Evolutionary conservation across 30 jellyfish, hydroid and myxozoan genomes (phyloP), one percentile per base, ranked within the genome.

Genomic region (Mastigias papua): DNA sequence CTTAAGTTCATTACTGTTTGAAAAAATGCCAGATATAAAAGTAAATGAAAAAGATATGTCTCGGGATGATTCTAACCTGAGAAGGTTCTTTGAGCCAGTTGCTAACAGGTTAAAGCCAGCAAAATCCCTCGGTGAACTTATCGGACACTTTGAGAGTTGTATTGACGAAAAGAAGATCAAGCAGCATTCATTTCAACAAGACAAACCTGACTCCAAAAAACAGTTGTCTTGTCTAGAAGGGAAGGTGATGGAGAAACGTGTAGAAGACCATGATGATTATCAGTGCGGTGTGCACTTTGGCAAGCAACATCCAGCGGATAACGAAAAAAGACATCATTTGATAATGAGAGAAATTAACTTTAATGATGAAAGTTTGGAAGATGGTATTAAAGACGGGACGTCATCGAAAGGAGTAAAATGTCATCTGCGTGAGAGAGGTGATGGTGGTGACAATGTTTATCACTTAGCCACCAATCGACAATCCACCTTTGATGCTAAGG

Each of bases 21-120:
- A 27, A 17, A 63, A 63, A 19, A 5, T 1, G 20, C 6, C 67
- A 21, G 67, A 21, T 19, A 11, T 11, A 11, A 16, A 54, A 54
- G 17, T 19, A 54, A 21, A 54, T 54, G 67, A 25, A 54, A 25
- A 19, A 54, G 67, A 19, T 7, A 21, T 54, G 23, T 16, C 27
- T 3, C 9, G 67, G 25, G 67, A 54, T 21, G 54, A 42, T 42
- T 8, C 13, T 42, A 15, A 15, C 13, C 13, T 15, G 13, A 42
- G 54, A 15, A 54, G 17, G 27, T 54, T 21, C 3, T 6, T 54
- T 6, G 67, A 54, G 20, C 26, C 25, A 11, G 67, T 54, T 54
- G 25, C 60, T 51, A 4, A 67, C 25, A 25, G 67, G 23, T 33
- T 78, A 23, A 58, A 42, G 26, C 90, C 90, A 50, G 90, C 90